These are phyloP conservation scores for Drosophila silvestris DNA, from an alignment of 2,888 invertebrate species.

Conservation along the genomic window DNA sequence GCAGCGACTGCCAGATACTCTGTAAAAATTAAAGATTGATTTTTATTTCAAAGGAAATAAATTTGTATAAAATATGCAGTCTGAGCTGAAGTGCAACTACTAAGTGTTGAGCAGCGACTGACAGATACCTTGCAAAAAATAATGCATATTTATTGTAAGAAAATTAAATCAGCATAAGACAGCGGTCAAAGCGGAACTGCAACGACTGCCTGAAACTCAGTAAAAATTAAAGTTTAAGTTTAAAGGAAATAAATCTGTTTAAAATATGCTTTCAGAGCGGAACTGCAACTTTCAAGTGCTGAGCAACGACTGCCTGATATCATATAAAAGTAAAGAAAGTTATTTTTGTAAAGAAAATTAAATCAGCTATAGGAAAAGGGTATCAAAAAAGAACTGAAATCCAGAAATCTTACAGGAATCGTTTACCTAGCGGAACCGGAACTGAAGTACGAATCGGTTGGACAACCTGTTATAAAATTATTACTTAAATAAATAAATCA, in stretches of 20 bases:
- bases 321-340: neutral
- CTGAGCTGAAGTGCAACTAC: neutral
- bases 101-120: neutral
- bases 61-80: neutral
- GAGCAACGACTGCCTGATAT: neutral
- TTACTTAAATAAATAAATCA: neutral
- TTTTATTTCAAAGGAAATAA: neutral
- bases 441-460: neutral
- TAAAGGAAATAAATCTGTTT: neutral
- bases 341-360: neutral
- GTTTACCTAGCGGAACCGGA: neutral
- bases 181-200: neutral
- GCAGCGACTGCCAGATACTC: constrained; percentile 4
- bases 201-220: constrained; percentile 12
- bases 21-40: neutral
- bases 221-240: neutral
- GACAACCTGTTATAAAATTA: neutral
- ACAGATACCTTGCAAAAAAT: neutral
- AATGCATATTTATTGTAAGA: neutral
- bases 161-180: neutral
- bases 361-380: too few species aligned
- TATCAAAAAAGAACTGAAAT: too few species aligned
- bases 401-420: too few species aligned
- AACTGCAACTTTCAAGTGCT: neutral
- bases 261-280: neutral